phyloP scores from a whole-genome alignment of 2,797 vertebrate species.

The Pipistrellus pygmaeus region DNA sequence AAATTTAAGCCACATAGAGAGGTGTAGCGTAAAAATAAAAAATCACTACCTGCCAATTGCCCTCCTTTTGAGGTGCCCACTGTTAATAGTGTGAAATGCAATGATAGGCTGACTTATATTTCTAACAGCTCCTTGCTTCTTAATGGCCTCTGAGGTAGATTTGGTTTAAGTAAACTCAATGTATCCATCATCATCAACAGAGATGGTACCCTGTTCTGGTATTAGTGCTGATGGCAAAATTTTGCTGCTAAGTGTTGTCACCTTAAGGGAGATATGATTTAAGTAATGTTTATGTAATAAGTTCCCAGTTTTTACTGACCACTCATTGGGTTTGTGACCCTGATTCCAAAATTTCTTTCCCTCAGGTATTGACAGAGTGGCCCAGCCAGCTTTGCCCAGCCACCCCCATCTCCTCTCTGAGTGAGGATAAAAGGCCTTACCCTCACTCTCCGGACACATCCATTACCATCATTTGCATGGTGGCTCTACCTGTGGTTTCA shows the following conservation, averaged over 20 bases:
- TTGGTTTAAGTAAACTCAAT: background rate
- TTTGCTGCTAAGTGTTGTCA: slow-evolving; percentile 32
- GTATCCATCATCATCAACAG: background rate
- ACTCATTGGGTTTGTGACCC: background rate
- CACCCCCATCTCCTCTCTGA: background rate
- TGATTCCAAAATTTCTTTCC: background rate
- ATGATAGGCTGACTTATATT: background rate
- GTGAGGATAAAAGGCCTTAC: background rate
- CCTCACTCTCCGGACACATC: background rate
- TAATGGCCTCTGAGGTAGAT: background rate
- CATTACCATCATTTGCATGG: background rate
- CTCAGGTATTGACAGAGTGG: background rate
- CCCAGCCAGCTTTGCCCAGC: background rate
- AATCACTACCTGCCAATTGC: background rate
- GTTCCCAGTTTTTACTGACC: background rate
- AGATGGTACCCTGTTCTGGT: background rate
- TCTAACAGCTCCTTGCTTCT: background rate
- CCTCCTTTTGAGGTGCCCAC: background rate
- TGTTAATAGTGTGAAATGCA: background rate
- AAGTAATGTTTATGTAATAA: slow-evolving; percentile 1
- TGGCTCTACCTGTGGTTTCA: background rate
- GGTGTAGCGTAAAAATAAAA: background rate
- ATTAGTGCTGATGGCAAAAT: background rate
- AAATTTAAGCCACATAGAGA: background rate
- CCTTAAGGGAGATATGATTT: background rate